These are phyloP conservation scores for Bubo blakistoni DNA, from an alignment of 2,113 vertebrate species.

Conservation along the genomic window DNA sequence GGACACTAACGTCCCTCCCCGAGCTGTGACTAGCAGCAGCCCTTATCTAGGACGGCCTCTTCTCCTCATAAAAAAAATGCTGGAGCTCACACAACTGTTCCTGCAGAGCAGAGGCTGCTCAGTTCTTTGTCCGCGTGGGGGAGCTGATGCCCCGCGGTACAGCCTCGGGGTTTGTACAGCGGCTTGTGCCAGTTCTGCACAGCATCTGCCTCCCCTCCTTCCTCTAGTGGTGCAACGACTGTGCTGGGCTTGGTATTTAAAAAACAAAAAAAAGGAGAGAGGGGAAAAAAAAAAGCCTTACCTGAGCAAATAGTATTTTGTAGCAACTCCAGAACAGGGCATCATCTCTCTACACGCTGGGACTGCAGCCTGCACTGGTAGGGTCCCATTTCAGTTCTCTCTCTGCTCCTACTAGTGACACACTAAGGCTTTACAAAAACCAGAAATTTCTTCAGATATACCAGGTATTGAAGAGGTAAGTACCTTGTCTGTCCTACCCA, in stretches of 20 bases:
- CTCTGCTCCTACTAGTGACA: neutral
- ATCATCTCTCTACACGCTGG: accelerated
- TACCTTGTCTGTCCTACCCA: neutral
- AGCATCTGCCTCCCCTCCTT: neutral
- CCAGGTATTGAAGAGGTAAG: neutral
- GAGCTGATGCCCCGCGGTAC: neutral
- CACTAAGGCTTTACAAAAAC: neutral
- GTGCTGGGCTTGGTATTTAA: neutral
- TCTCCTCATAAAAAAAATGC: neutral
- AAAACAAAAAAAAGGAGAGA: neutral
- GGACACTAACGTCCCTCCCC: neutral
- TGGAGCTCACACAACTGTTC: neutral
- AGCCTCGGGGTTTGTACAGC: neutral
- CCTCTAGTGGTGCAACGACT: neutral
- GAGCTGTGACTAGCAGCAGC: neutral
- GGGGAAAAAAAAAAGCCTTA: neutral
- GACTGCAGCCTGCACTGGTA: neutral
- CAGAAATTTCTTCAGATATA: neutral
- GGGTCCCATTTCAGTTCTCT: neutral
- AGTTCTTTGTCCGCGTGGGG: neutral
- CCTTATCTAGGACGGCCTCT: neutral
- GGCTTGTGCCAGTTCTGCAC: neutral
- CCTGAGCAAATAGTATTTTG: neutral
- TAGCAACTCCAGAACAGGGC: neutral
- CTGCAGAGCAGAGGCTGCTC: neutral